Evolutionary conservation across 2,888 invertebrate species (phyloP).

Genomic region (Ochropleura plecta): DNA sequence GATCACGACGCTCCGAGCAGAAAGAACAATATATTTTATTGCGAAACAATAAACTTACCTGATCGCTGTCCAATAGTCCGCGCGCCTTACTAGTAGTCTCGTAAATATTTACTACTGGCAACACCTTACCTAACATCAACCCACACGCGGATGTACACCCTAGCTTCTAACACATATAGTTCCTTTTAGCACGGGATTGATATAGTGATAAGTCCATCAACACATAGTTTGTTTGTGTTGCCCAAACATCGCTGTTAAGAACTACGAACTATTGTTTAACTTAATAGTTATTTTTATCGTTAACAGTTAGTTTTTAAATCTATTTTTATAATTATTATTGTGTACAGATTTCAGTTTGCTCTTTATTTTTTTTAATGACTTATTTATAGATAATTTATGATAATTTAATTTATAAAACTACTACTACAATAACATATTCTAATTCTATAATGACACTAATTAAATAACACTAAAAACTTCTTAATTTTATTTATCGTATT

Average conservation of each 20-base stretch:
- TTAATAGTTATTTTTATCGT: slow-evolving; percentile 79
- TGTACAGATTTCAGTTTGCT: slow-evolving; percentile 51
- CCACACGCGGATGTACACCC: slow-evolving; percentile 63
- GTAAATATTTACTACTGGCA: slow-evolving; percentile 76
- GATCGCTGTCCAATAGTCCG: slow-evolving; percentile 62
- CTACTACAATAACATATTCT: slow-evolving; percentile 14
- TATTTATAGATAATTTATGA: neutral
- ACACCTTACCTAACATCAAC: slow-evolving; percentile 69
- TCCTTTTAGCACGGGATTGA: slow-evolving; percentile 29
- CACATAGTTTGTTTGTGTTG: slow-evolving; percentile 67
- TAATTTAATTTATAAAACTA: slow-evolving; percentile 2
- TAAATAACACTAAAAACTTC: slow-evolving; percentile 40
- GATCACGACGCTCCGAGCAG: slow-evolving; percentile 13
- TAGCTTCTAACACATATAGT: slow-evolving; percentile 54
- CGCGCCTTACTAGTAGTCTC: slow-evolving; percentile 58
- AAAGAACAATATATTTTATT: slow-evolving; percentile 56
- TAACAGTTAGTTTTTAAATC: slow-evolving; percentile 56
- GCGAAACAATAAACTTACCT: slow-evolving; percentile 69
- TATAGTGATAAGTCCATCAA: slow-evolving; percentile 71
- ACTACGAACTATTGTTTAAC: slow-evolving; percentile 78
- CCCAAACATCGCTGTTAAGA: slow-evolving; percentile 71
- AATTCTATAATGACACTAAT: slow-evolving; percentile 35
- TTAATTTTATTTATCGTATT: slow-evolving; percentile 44
- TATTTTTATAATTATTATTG: slow-evolving; percentile 74
- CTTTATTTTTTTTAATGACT: slow-evolving; percentile 32